phyloP scores from a whole-genome alignment of 2,113 vertebrate species.

The Hepsetus odoe region DNA sequence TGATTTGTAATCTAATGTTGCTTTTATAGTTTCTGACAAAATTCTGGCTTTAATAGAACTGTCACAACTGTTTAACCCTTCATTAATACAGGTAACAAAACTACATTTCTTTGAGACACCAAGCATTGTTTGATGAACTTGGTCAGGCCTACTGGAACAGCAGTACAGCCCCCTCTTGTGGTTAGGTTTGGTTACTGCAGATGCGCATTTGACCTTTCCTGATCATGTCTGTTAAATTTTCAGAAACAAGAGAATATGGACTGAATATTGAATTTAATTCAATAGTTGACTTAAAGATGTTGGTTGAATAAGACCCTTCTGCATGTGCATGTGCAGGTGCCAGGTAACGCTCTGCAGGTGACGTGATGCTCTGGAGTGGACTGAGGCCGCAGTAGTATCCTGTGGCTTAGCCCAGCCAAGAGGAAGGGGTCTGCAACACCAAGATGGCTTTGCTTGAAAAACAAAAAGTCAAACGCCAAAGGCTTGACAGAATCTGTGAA shows the following conservation, averaged over 20 bases:
- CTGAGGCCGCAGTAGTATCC: slow-evolving; percentile 78
- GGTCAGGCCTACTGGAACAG: background rate
- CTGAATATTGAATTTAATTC: too few species aligned
- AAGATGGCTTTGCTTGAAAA: slow-evolving; percentile 98
- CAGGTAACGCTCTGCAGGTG: slow-evolving; percentile 77
- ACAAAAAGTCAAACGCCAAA: slow-evolving; percentile 99
- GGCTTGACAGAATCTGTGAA: slow-evolving; percentile 98
- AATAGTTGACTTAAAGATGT: background rate
- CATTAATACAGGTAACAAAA: too few species aligned
- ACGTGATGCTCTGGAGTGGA: slow-evolving; percentile 80
- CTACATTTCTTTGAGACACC: too few species aligned
- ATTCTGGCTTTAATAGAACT: too few species aligned
- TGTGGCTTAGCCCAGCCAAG: slow-evolving; percentile 80
- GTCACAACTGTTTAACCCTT: too few species aligned
- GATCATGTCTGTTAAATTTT: background rate
- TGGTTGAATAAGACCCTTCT: slow-evolving; percentile 21
- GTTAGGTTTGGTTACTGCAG: slow-evolving; percentile 4
- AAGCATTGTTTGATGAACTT: too few species aligned
- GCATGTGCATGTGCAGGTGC: slow-evolving; percentile 50
- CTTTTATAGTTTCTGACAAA: too few species aligned
- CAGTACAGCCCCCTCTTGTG: slow-evolving; percentile 40
- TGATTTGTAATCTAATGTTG: too few species aligned
- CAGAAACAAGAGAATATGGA: too few species aligned
- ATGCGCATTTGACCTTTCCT: background rate
- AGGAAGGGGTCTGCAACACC: slow-evolving; percentile 66